phyloP scores from a whole-genome alignment of 1,140 invertebrate species.

The Ridgeia piscesae region DNA sequence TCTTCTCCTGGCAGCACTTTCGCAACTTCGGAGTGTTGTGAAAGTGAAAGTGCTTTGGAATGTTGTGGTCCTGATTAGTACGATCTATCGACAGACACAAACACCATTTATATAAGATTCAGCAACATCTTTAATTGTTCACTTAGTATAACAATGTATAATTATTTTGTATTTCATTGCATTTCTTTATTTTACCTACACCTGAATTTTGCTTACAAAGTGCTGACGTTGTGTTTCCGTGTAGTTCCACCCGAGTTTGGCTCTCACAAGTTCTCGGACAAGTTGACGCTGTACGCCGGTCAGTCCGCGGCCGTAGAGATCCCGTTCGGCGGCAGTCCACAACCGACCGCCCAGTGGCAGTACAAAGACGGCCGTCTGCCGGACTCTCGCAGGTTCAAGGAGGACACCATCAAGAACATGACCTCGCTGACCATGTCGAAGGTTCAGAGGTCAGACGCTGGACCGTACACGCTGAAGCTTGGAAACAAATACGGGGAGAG shows the following conservation, averaged over 20 bases:
- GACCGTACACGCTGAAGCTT: constrained; percentile 89
- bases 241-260: constrained; percentile 26
- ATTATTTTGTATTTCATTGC: too few species aligned
- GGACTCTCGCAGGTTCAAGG: constrained; percentile 77
- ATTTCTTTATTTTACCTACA: neutral
- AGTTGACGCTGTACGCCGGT: constrained; percentile 32
- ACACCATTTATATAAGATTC: too few species aligned
- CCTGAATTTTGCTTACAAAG: neutral
- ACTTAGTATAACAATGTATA: too few species aligned
- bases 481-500: constrained; percentile 96
- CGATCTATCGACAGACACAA: too few species aligned
- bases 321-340: constrained; percentile 93
- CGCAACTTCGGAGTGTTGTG: too few species aligned
- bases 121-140: too few species aligned
- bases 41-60: too few species aligned
- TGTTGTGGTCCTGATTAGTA: too few species aligned
- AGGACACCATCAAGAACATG: constrained; percentile 25
- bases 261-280: constrained; percentile 27
- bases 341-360: constrained; percentile 88
- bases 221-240: neutral
- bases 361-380: constrained; percentile 80
- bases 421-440: constrained; percentile 80
- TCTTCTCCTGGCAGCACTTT: too few species aligned
- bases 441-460: constrained; percentile 87
- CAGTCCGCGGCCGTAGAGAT: constrained; percentile 72